These are phyloP conservation scores for Synergus umbraculus DNA, from an alignment of 2,888 invertebrate species.

Conservation along the genomic window DNA sequence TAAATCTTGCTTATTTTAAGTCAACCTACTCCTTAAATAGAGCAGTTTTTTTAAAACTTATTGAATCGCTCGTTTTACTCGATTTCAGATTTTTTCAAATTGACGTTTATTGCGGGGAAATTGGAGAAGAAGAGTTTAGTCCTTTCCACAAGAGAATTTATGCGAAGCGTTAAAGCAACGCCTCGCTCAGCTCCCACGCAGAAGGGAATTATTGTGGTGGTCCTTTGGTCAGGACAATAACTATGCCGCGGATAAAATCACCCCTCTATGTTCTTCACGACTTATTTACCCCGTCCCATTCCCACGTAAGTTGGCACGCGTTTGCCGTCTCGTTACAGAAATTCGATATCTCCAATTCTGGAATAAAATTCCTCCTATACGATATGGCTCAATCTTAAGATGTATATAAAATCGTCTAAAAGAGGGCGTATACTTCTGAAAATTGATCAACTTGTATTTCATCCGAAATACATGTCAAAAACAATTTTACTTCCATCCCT, in stretches of 20 bases:
- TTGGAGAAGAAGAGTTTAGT: slow-evolving; percentile 53
- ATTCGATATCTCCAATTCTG: not conserved
- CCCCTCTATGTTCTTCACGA: slow-evolving; percentile 9
- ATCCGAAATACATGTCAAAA: not conserved
- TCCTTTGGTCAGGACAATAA: slow-evolving; percentile 46
- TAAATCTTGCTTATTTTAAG: not conserved
- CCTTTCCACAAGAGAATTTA: slow-evolving; percentile 52
- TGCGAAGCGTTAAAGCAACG: slow-evolving; percentile 52
- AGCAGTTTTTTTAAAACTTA: slow-evolving; percentile 7
- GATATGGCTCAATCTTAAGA: not conserved
- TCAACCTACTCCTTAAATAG: too few species aligned
- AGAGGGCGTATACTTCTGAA: not conserved
- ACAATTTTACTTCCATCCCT: too few species aligned
- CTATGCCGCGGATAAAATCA: slow-evolving; percentile 42
- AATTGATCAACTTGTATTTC: not conserved
- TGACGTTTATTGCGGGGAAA: slow-evolving; percentile 56
- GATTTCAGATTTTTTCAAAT: slow-evolving; percentile 51
- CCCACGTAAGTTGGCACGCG: slow-evolving; percentile 13
- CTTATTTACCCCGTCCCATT: not conserved
- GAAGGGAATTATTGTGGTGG: slow-evolving; percentile 46
- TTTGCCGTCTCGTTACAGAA: not conserved
- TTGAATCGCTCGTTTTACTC: slow-evolving; percentile 41
- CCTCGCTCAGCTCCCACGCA: slow-evolving; percentile 52
- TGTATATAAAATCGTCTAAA: not conserved
- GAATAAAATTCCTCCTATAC: not conserved